Conservation (phyloP, 2,888 invertebrate species). For the Nemurella pictetii region DNA sequence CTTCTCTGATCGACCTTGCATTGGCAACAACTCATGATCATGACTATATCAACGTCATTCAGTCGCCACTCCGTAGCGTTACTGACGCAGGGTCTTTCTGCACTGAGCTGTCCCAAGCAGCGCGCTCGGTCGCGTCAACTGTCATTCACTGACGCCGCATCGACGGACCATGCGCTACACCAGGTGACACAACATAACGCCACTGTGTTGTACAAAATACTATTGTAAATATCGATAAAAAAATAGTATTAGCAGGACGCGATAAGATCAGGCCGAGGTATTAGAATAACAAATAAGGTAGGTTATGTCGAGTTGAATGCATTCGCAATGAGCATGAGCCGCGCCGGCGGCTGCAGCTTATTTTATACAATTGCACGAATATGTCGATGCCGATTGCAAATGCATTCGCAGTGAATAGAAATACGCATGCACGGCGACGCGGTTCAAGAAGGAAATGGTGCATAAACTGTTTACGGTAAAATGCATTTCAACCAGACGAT, state of each 20-base stretch:
- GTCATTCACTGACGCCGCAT: constrained; percentile 2
- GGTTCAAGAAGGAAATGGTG: background rate
- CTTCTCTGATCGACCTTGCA: no score
- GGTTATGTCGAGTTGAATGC: constrained; percentile 5
- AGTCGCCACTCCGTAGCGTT: no score
- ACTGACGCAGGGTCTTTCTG: no score
- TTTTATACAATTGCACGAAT: constrained; percentile 1
- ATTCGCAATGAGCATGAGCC: background rate
- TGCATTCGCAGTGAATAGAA: background rate
- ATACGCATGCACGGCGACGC: background rate
- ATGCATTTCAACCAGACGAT: background rate
- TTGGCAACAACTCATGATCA: no score
- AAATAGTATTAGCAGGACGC: background rate
- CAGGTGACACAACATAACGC: background rate
- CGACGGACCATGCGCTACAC: background rate
- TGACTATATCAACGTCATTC: no score
- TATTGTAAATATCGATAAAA: background rate
- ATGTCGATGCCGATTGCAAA: background rate
- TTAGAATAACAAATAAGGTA: constrained; percentile 23
- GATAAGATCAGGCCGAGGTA: background rate
- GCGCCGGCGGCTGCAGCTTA: background rate
- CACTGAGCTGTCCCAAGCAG: no score
- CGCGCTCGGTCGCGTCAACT: background rate
- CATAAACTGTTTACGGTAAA: background rate
- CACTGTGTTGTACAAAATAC: background rate